Evolutionary conservation across 2,888 invertebrate genomes (phyloP).

Genomic region (Torymus tubicola): DNA sequence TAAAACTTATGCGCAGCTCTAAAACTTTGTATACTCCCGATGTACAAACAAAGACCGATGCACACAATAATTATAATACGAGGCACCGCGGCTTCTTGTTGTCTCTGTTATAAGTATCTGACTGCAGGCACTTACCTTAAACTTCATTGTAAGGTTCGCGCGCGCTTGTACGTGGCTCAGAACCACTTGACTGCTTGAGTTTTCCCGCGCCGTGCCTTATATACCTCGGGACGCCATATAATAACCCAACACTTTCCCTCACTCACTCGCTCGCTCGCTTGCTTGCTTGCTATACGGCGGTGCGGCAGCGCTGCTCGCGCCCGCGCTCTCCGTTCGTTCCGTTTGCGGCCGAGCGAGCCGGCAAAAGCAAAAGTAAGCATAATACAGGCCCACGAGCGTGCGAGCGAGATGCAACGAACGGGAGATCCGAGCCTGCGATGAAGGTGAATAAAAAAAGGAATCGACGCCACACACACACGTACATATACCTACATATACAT

Average conservation of each 20-base stretch:
- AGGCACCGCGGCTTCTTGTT: not conserved
- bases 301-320: slow-evolving; percentile 2
- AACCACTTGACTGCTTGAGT: slow-evolving; percentile 58
- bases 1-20: no score
- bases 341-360: not conserved
- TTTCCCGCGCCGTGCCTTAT: slow-evolving; percentile 58
- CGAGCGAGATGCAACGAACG: slow-evolving; percentile 20
- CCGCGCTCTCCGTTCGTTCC: slow-evolving; percentile 20
- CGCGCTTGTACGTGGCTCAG: slow-evolving; percentile 51
- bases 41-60: no score
- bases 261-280: slow-evolving; percentile 20
- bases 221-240: slow-evolving; percentile 55
- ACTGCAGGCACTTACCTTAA: slow-evolving; percentile 55
- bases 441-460: slow-evolving; percentile 2
- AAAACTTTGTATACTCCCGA: no score
- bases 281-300: not conserved
- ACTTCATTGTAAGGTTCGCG: slow-evolving; percentile 57
- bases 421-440: not conserved
- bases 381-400: not conserved
- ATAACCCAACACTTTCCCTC: slow-evolving; percentile 56
- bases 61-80: no score
- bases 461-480: no score
- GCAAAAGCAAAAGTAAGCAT: no score
- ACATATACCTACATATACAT: no score
- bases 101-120: not conserved